A percentile compares a stretch with the other conserved stretches of the same genome.
These are phyloP conservation scores for Arge pagana DNA, from an alignment of 2,888 invertebrate genomes.

Conservation along the genomic window DNA sequence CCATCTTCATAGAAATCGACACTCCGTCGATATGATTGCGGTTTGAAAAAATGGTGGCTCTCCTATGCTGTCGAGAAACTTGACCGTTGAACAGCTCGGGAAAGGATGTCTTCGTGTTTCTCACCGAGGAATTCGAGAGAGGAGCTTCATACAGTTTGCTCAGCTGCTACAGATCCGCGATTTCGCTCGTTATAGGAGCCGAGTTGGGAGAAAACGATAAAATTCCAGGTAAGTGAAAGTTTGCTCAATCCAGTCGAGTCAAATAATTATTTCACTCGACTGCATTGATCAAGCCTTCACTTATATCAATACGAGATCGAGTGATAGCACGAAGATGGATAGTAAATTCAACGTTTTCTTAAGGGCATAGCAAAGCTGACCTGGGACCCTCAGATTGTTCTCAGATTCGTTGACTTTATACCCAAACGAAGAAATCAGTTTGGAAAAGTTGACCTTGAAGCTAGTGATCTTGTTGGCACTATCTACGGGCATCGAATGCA, in stretches of 20 bases:
- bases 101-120: not conserved
- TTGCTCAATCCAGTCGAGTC: too few relatives aligned
- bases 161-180: not conserved
- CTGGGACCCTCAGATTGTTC: constrained; percentile 36
- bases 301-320: too few relatives aligned
- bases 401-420: not conserved
- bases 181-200: not conserved
- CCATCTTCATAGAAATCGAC: constrained; percentile 31
- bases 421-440: not conserved
- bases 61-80: constrained; percentile 20
- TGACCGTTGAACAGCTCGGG: not conserved
- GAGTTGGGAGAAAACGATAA: not conserved
- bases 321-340: too few relatives aligned
- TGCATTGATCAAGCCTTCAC: too few relatives aligned
- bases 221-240: too few relatives aligned
- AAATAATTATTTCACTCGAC: too few relatives aligned
- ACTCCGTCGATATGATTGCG: constrained; percentile 29
- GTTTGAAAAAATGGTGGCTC: constrained; percentile 31
- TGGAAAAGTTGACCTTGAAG: constrained; percentile 30
- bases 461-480: constrained; percentile 31
- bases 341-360: too few relatives aligned
- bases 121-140: not conserved
- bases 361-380: too few relatives aligned
- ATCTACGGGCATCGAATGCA: not conserved
- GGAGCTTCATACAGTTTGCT: not conserved